A percentile compares a stretch with the other conserved stretches of the same genome.
Conservation (phyloP, 2,888 invertebrate species). For the Mesochorus sp. region DNA sequence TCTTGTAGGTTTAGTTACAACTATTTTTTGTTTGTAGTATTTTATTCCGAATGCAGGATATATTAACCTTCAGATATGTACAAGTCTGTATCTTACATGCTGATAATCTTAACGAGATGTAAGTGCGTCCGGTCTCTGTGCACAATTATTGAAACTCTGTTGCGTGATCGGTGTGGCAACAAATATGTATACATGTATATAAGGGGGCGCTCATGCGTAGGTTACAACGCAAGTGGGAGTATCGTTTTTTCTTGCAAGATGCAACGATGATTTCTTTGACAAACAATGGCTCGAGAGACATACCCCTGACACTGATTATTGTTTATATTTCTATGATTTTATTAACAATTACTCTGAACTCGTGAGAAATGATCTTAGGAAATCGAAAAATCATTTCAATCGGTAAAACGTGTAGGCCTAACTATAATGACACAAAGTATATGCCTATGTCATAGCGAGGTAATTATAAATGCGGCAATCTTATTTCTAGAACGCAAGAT, state of each 20-base stretch:
- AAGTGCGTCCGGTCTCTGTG: slow-evolving; percentile 34
- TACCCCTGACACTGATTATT: neutral
- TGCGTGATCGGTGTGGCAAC: slow-evolving; percentile 20
- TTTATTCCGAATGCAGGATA: neutral
- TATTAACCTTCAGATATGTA: neutral
- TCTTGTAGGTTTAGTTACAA: no score
- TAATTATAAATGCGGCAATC: no score
- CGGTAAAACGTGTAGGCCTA: no score
- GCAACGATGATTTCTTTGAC: slow-evolving; percentile 5
- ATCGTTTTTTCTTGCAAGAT: neutral
- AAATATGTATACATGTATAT: neutral
- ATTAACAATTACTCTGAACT: no score
- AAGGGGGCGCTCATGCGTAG: neutral
- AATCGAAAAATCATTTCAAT: no score
- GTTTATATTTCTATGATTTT: no score
- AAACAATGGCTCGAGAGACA: neutral
- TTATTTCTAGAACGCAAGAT: no score
- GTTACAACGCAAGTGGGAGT: neutral
- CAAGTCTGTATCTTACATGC: neutral
- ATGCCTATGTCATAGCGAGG: no score
- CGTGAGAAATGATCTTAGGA: no score
- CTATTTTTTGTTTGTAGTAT: neutral
- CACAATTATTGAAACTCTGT: neutral
- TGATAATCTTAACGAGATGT: slow-evolving; percentile 69
- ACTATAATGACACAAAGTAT: no score